Percentiles rank a stretch among this genome's conserved stretches.
These are phyloP conservation scores for Myiozetetes cayanensis DNA, from an alignment of 2,113 vertebrate species.

Conservation along the genomic window DNA sequence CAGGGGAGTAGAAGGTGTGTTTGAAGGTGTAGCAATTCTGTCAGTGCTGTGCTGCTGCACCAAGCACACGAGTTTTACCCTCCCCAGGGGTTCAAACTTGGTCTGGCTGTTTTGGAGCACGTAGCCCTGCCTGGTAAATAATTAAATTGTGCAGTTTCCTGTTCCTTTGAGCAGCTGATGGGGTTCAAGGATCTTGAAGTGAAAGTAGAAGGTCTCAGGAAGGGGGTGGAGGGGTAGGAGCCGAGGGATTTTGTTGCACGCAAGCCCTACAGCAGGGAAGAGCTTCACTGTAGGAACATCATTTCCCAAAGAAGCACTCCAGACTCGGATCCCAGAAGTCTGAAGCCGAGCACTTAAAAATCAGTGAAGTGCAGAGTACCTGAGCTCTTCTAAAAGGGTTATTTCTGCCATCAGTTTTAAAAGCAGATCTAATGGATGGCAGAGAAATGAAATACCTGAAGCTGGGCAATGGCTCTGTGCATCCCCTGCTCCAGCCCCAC, in stretches of 20 bases:
- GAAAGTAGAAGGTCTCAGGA: background rate
- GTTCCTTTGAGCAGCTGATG: background rate
- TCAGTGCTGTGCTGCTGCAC: background rate
- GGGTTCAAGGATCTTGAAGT: background rate
- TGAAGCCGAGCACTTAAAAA: background rate
- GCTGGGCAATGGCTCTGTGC: background rate
- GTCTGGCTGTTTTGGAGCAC: background rate
- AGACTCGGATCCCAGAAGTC: background rate
- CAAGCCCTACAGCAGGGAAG: background rate
- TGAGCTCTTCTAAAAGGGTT: background rate
- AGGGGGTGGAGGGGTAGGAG: background rate
- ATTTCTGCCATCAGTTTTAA: background rate
- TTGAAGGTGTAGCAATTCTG: background rate
- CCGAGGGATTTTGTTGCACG: background rate
- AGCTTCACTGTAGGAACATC: background rate
- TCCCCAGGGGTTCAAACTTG: fast-evolving
- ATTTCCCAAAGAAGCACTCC: background rate
- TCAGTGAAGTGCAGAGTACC: background rate
- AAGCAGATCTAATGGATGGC: background rate
- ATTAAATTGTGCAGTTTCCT: background rate
- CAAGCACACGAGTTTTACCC: fast-evolving
- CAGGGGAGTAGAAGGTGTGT: background rate
- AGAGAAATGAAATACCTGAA: background rate
- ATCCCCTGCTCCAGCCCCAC: background rate
- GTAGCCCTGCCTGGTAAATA: background rate